These are phyloP conservation scores for Papilio elwesi DNA, from an alignment of 2,888 invertebrate genomes.

Conservation along the genomic window DNA sequence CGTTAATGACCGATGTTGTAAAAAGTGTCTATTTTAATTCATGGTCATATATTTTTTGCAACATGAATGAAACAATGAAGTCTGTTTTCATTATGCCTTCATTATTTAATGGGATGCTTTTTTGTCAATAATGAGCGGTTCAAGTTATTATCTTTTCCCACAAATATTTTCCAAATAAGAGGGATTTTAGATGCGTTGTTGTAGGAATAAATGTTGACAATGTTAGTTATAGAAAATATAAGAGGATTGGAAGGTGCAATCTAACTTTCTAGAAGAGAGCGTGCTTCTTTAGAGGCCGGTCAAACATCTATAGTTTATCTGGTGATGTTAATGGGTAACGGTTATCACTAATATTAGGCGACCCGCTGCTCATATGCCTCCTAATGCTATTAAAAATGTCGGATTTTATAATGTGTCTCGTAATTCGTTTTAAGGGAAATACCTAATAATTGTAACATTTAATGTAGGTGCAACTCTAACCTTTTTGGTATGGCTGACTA, in stretches of 20 bases:
- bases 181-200: neutral
- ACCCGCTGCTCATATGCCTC: too few species aligned
- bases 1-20: constrained; percentile 1
- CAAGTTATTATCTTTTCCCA: neutral
- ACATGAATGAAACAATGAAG: neutral
- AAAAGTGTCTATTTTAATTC: constrained; percentile 13
- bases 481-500: neutral
- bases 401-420: too few species aligned
- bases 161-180: neutral
- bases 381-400: too few species aligned
- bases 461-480: neutral
- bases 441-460: too few species aligned
- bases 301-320: too few species aligned
- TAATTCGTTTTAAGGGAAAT: too few species aligned
- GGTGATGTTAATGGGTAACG: too few species aligned
- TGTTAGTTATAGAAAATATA: neutral
- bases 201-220: too few species aligned
- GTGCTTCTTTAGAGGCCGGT: too few species aligned
- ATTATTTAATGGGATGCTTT: neutral
- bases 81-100: neutral
- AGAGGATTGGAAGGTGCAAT: too few species aligned
- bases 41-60: neutral
- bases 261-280: too few species aligned
- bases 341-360: too few species aligned
- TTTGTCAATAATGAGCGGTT: neutral